Base-by-base conservation (phyloP, 2,888 invertebrate species). In the Nomada ferruginata region DNA sequence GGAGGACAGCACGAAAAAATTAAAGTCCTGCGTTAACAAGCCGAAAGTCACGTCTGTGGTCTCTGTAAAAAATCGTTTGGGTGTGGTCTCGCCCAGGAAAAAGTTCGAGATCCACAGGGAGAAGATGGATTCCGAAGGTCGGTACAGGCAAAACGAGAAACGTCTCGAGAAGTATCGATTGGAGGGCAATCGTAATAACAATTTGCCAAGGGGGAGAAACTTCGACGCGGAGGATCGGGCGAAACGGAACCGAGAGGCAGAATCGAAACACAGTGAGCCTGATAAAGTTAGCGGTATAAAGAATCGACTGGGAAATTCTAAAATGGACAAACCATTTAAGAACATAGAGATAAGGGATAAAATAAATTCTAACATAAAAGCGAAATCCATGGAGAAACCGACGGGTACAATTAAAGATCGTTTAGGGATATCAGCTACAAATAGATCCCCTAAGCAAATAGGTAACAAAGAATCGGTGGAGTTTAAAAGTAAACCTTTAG, bases 31-130 rank as follows among this genome's bases (percentile, higher is more conserved):
- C 61, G 77, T 93, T 0, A 91, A 90, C 59, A 93, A 92, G 71
- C 93, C 93, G 23, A 91, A 85, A 78, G 86, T 93, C 5, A 92
- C 92, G 2, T 93, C 93, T 1, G 92, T 93, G 0, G 92, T 94
- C 0, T 92, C 93, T 3, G 91, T 93, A 3, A 93, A 93, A 81
- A 91, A 88, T 70, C 91, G 92, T 23, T 76, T 93, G 1, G 93
- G 91, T 1, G 44, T 88, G 23, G 47, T 79, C 0, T 90, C 91
- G 0, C 88, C 91, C 0, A 87, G 89, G 10, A 92, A 92, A 66
- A 92, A 90, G 44, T 89, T 90, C 26, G 92, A 93, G 36, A 29
- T 73, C 5, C 86, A 92, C 44, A 79, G 89, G 18, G 88, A 88
- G 68, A 82, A 61, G 13, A 3, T 53, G 50, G 86, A 84, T 0